A percentile compares a stretch with the other conserved stretches of the same genome.
Evolutionary conservation across 1,140 invertebrate genomes (phyloP).

Genomic region (Trachymyrmex septentrionalis): DNA sequence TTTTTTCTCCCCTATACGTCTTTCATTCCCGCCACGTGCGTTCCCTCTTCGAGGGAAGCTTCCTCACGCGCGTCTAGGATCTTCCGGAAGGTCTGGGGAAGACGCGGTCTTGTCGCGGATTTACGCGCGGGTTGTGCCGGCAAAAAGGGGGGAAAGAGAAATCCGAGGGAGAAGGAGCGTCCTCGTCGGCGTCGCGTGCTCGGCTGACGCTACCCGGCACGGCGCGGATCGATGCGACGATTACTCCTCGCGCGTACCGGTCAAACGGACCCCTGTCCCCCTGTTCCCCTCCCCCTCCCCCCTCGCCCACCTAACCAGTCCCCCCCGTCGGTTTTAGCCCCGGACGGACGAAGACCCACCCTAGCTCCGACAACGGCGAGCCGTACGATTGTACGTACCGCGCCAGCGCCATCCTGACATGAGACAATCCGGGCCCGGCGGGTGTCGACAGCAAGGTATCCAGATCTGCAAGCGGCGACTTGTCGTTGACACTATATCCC

Average conservation of each 20-base stretch:
- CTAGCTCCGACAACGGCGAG: slow-evolving; percentile 58
- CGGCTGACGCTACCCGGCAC: slow-evolving; percentile 29
- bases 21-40: too few relatives aligned
- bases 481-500: slow-evolving; percentile 83
- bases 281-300: not conserved
- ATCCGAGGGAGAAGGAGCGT: slow-evolving; percentile 18
- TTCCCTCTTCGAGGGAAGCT: too few relatives aligned
- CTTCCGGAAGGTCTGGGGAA: not conserved
- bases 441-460: slow-evolving; percentile 87
- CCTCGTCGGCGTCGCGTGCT: slow-evolving; percentile 26
- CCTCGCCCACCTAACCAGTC: too few relatives aligned
- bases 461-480: slow-evolving; percentile 86
- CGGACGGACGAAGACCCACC: slow-evolving; percentile 69
- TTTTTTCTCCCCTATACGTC: too few relatives aligned
- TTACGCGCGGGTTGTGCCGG: not conserved
- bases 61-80: not conserved
- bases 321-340: slow-evolving; percentile 23
- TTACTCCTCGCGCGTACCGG: slow-evolving; percentile 24
- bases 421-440: slow-evolving; percentile 87
- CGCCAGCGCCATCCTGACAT: slow-evolving; percentile 89
- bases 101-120: not conserved
- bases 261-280: slow-evolving; percentile 14
- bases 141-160: slow-evolving; percentile 4
- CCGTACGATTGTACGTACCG: slow-evolving; percentile 85
- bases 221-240: slow-evolving; percentile 55